Evolutionary conservation across 2,797 vertebrate genomes (phyloP), one percentile per base, ranked within the genome.

Genomic region (Pseudopleuronectes americanus): DNA sequence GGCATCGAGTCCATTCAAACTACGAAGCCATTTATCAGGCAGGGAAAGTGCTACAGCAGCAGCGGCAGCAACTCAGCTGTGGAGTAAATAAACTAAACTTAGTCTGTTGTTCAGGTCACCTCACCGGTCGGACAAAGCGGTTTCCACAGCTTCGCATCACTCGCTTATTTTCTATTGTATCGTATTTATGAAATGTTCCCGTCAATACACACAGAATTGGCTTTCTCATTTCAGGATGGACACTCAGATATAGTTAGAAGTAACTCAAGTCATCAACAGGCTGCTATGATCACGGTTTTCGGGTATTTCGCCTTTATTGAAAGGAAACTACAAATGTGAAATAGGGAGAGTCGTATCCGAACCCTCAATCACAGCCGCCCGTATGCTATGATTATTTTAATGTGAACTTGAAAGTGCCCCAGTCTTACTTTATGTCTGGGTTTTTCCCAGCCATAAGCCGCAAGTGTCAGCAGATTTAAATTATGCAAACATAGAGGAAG

Each of bases 51-150:
- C 52, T 77, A 61, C 43, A 56, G 71, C 78, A 21, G 66, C 62
- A 74, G 80, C 19, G 64, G 64, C 70, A 68, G 79, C n/a, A 71
- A 58, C 71, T 24, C n/a, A 8, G 73, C 69, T 68, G 62, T 59
- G 72, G 48, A 87, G 81, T 87, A 81, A 84, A 90, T 90, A 84
- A 90, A 84, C 84, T 77, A 79, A 64, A 68, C 71, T 81, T 55
- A 49, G 62, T 64, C 58, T 76, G 74, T 77, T 68, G 64, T 66
- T 76, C 68, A 60, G 77, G 81, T 76, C 84, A 64, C 57, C 51
- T 67, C 79, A 68, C 56, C 53, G 81, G 80, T 84, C 78, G 76
- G 60, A 51, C 26, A 48, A 57, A 56, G 10, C 56, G 67, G 26
- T 57, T 82, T 76, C 77, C 56, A 57, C 57, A 75, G 74, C 57